Evolutionary conservation across 2,888 invertebrate genomes (phyloP).

Genomic region (Ischnus inquisitorius): DNA sequence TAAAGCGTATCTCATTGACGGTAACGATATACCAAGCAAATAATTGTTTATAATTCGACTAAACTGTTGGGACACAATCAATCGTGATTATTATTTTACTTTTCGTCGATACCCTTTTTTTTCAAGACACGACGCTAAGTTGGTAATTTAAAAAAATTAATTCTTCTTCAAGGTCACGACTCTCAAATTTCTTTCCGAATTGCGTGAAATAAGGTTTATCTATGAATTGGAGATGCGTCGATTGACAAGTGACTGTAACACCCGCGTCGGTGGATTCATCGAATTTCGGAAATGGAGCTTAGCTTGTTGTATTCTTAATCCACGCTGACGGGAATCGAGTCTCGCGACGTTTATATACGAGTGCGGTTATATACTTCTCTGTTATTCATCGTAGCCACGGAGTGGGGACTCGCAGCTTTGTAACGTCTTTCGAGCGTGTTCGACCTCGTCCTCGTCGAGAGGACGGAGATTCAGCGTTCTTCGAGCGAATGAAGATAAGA

Average conservation of each 20-base stretch:
- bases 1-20: background rate
- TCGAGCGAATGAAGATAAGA: conserved; percentile 54
- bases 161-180: too few relatives aligned
- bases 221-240: background rate
- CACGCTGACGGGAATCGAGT: background rate
- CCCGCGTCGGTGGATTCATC: background rate
- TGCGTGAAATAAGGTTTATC: too few relatives aligned
- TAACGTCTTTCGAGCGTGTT: conserved; percentile 42
- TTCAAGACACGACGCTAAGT: too few relatives aligned
- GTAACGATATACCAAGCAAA: too few relatives aligned
- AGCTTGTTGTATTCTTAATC: background rate
- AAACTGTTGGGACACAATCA: too few relatives aligned
- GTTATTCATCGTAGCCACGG: conserved; percentile 26
- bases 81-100: too few relatives aligned
- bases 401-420: background rate
- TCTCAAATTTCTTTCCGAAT: too few relatives aligned
- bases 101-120: too few relatives aligned
- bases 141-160: too few relatives aligned
- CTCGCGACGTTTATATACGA: background rate
- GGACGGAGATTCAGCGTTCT: conserved; percentile 54
- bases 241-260: background rate
- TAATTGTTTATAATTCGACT: too few relatives aligned
- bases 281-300: background rate
- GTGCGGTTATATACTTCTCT: conserved; percentile 15
- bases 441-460: conserved; percentile 49